Base-by-base conservation (phyloP, 2,797 vertebrate species). In the Lepidocolaptes lacrymiger region DNA sequence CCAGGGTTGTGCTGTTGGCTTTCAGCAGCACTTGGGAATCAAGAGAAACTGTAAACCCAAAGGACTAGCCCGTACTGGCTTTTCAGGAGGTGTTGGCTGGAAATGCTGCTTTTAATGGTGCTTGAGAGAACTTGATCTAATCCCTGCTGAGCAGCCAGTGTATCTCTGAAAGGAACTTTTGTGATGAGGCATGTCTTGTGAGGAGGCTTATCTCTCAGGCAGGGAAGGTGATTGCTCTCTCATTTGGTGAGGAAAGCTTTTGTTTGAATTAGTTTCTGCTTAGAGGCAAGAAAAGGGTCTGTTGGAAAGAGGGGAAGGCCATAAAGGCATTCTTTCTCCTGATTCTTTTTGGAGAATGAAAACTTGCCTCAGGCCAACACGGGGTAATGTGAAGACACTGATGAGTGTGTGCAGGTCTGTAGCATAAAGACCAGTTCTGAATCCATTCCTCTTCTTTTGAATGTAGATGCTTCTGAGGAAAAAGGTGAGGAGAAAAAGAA, bases 401-500 rank as follows among this genome's bases (percentile, higher is more conserved):
- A 41, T 34, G 19, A 32, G 18, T 71, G 16, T 13, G 4, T 59
- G 30, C 18, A 16, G 74, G 54, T 9, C 36, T 84, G 23, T 54
- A 14, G 43, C 46, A 12, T 46, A 74, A 75, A 78, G 30, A 58
- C 5, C 54, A 18, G 7, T 59, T 66, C 48, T 46, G 43, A 88
- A 59, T 10, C 19, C 7, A 1, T 85, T 62, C 81, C 32, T 85
- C n/a, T 55, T 71, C 62, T 87, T 80, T 56, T 48, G 41, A 85
- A 61, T 79, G 41, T 78, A 99, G 99, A 99, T 94, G 98, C 98
- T 76, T 98, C 98, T 10, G 99, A 99, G 66, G 98, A 98, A 36
- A 99, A 98, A 95, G 95, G 89, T 9, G 98, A 98, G 77, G 98
- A 99, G 88, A 99, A 98, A 96, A 98, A 98, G 96, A 99, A 97